Base-by-base conservation (phyloP, 2,797 vertebrate species). In the Sebastes minor region DNA sequence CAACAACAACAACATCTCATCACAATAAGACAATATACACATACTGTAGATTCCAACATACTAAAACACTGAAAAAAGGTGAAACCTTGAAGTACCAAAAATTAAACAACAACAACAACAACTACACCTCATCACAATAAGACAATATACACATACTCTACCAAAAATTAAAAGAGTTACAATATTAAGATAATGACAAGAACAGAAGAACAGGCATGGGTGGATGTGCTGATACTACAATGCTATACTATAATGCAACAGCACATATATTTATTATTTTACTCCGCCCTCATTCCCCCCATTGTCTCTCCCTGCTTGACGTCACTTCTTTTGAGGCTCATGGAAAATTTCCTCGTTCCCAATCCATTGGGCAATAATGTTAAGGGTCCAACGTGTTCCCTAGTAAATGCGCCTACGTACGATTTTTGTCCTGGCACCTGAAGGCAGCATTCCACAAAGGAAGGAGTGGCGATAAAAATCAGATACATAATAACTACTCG, bases 401-500 rank as follows among this genome's bases (percentile, higher is more conserved):
- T 30, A 30, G 14, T 7, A 52, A 8, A 4, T 46, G 0, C 14
- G 38, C 12, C 38, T 33, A 32, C 56, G 64, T 56, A 56, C 71
- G 4, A 63, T 6, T 32, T 13, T 64, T 76, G 10, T 46, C 5
- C 5, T 14, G 22, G 63, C 12, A n/a, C 61, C 4, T 79, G 66
- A 82, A 89, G 10, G 76, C 55, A 77, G 5, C 66, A 76, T 69
- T 69, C 64, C 42, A 71, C 57, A 81, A 66, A 71, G 10, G 22
- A 67, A 16, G 57, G 66, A 56, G 84, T 74, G 56, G 42, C 27
- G 7, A 16, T 23, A 2, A 9, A 4, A 53, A 53, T 20, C 5
- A 35, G 25, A 74, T 67, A 32, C 33, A 74, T 46, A 72, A 62
- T 46, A 75, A 62, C 25, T 28, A 6, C 52, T 27, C 7, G 6